Evolutionary conservation across 2,888 invertebrate genomes (phyloP), one percentile per base, ranked within the genome.

Genomic region (Linnaemya tessellans): DNA sequence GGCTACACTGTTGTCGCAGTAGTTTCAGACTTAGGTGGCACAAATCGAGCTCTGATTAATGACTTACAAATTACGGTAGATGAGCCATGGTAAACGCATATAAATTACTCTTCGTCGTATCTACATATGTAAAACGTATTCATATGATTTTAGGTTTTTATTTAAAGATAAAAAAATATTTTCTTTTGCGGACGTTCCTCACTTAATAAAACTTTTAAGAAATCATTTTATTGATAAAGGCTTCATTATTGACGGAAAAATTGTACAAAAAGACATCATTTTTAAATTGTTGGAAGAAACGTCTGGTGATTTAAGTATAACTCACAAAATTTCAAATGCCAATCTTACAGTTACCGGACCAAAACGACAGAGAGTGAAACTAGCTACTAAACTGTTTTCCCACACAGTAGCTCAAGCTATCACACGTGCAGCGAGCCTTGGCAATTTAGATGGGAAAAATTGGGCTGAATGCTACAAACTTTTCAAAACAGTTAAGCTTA

Each of bases 341-440:
- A 20, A 78, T 68, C 41, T 83, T 10, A 75, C 20, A 15, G 84
- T 85, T 5, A 35, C 54, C 0, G 70, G 67, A 54, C 43, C 74
- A 25, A 38, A 71, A n/a, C 20, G 80, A 15, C 87, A 84, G 18
- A 86, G 78, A 56, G 86, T 86, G n/a, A 87, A 83, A 56, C n/a
- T 80, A 20, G 87, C 86, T 5, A 79, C 81, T 8, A 87, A 86
- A 51, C 38, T 86, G 1, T 87, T 87, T 82, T 87, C 85, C 0
- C 84, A 86, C 18, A 86, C 84, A n/a, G n/a, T n/a, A n/a, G n/a
- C n/a, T n/a, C n/a, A n/a, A n/a, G n/a, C n/a, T n/a, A n/a, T n/a
- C n/a, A n/a, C n/a, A n/a, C n/a, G n/a, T n/a, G n/a, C n/a, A n/a
- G n/a, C n/a, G n/a, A n/a, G n/a, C n/a, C n/a, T n/a, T n/a, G n/a